phyloP scores from a whole-genome alignment of 64 coral and sea anemone species.

The Pocillopora verrucosa region DNA sequence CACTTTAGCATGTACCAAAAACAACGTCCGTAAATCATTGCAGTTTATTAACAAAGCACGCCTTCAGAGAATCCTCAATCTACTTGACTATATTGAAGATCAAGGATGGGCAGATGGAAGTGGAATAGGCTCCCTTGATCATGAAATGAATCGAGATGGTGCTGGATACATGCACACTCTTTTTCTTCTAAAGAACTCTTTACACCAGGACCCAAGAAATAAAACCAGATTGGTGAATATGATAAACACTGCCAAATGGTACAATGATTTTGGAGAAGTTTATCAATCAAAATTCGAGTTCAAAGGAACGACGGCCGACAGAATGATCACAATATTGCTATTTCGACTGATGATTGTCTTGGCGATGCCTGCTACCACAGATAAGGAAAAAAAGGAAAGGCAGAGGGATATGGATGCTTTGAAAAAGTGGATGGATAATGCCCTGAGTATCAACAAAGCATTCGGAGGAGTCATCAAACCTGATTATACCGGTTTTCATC shows the following conservation, averaged over 20 bases:
- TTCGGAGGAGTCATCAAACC: conserved; percentile 64
- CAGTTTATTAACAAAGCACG: neutral
- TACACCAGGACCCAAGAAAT: neutral
- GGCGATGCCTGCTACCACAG: conserved; percentile 5
- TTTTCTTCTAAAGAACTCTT: conserved; percentile 41
- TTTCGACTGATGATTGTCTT: conserved; percentile 56
- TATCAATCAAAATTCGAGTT: conserved; percentile 54
- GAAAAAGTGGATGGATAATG: conserved; percentile 36
- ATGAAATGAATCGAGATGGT: conserved; percentile 57
- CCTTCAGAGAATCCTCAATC: neutral
- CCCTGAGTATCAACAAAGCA: conserved; percentile 50
- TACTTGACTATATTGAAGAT: conserved; percentile 41
- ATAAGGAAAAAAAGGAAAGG: conserved; percentile 25
- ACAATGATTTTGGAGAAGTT: conserved; percentile 61
- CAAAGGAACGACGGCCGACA: conserved; percentile 67
- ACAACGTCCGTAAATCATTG: neutral
- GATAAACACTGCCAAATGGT: conserved; percentile 74
- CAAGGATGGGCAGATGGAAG: conserved; percentile 67
- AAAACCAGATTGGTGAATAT: neutral
- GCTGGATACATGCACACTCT: conserved; percentile 58
- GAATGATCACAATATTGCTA: conserved; percentile 48
- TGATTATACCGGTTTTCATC: conserved; percentile 68
- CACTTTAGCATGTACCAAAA: neutral
- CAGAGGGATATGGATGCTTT: conserved; percentile 53
- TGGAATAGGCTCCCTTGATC: conserved; percentile 35